These are phyloP conservation scores for Stichopus chloronotus DNA, from an alignment of 35 echinoderm and acorn worm species.

Conservation along the genomic window DNA sequence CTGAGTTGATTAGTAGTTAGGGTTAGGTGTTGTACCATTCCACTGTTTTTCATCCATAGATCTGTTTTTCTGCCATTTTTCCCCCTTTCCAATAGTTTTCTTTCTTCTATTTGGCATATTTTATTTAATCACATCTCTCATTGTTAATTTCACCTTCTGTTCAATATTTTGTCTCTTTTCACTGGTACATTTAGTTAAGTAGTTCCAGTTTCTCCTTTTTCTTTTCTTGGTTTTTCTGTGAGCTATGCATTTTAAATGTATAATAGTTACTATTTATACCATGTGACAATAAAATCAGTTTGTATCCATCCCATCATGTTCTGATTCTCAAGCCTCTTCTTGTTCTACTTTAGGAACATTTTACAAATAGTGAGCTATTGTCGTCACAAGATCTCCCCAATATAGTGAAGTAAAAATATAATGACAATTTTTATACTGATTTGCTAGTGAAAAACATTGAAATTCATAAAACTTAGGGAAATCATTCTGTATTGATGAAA, in stretches of 20 bases:
- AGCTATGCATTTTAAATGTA: conserved; percentile 54
- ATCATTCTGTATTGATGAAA: too few species aligned
- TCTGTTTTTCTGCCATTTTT: not conserved
- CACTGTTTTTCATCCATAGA: not conserved
- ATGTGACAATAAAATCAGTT: conserved; percentile 45
- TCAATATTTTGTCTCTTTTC: not conserved
- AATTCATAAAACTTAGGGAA: too few species aligned
- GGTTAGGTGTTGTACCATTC: not conserved
- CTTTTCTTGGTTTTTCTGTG: not conserved
- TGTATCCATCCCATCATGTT: conserved; percentile 46
- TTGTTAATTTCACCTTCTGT: not conserved
- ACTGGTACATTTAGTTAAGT: not conserved
- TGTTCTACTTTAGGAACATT: not conserved
- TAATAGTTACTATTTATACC: conserved; percentile 47
- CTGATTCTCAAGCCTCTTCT: not conserved
- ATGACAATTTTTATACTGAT: too few species aligned
- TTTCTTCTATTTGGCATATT: not conserved
- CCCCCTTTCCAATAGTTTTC: not conserved
- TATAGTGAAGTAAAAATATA: too few species aligned
- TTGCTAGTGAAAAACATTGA: too few species aligned
- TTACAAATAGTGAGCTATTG: too few species aligned
- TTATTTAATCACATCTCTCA: conserved; percentile 12
- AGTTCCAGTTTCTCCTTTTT: not conserved
- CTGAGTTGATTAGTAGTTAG: not conserved
- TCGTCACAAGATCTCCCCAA: too few species aligned